A percentile compares a stretch with the other conserved stretches of the same genome.
Conservation (phyloP, 2,888 invertebrate genomes). For the Boloria euphrosyne region DNA sequence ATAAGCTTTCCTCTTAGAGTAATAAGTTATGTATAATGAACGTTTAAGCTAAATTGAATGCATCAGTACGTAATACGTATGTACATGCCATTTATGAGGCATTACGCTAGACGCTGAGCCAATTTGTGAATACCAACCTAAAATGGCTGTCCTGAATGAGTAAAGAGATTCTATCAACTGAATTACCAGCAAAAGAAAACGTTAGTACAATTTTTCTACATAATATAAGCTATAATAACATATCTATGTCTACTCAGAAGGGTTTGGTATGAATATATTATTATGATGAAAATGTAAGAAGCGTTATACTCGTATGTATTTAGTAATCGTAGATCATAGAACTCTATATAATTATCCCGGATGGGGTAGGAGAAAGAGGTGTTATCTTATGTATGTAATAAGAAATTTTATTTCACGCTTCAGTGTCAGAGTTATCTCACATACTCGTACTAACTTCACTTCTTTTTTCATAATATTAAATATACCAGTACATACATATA, state of each 20-base stretch:
- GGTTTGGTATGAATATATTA: too few relatives aligned
- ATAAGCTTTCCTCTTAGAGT: not conserved
- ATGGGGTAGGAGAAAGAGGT: too few relatives aligned
- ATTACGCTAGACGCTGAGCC: conserved; percentile 25
- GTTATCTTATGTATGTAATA: too few relatives aligned
- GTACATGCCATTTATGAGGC: conserved; percentile 34
- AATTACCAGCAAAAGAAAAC: conserved; percentile 19
- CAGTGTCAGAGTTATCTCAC: too few relatives aligned
- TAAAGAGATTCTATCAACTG: conserved; percentile 31
- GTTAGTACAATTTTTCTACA: conserved; percentile 19
- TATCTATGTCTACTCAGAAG: not conserved
- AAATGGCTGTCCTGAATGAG: conserved; percentile 37
- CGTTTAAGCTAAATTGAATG: conserved; percentile 36
- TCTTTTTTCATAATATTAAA: too few relatives aligned
- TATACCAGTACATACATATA: too few relatives aligned
- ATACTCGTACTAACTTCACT: too few relatives aligned
- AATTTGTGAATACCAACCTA: conserved; percentile 35
- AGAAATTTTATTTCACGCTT: too few relatives aligned
- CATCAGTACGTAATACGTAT: conserved; percentile 38
- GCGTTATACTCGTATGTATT: too few relatives aligned
- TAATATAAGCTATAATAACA: not conserved
- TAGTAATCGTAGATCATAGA: too few relatives aligned
- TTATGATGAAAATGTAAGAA: too few relatives aligned
- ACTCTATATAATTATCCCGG: too few relatives aligned
- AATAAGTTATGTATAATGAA: conserved; percentile 20